phyloP scores from a whole-genome alignment of 2,113 vertebrate genomes.

The Gadus chalcogrammus region DNA sequence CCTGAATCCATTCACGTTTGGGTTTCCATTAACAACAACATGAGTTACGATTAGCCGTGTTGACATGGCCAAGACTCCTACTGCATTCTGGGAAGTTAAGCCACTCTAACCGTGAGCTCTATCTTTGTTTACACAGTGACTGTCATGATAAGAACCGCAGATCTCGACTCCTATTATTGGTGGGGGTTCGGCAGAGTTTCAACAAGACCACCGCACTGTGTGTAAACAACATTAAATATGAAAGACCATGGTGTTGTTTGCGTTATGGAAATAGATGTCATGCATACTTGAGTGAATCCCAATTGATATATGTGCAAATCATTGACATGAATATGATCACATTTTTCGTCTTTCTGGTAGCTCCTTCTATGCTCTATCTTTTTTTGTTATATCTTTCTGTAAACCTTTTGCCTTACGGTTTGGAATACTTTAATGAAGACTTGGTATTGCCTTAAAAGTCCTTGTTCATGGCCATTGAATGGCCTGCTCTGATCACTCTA shows the following conservation, averaged over 20 bases:
- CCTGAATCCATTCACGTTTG: too few relatives aligned
- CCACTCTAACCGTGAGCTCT: background rate
- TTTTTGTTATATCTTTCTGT: background rate
- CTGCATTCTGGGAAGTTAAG: too few relatives aligned
- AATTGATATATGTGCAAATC: background rate
- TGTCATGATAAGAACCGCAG: background rate
- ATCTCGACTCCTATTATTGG: background rate
- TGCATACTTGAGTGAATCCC: slow-evolving; percentile 8
- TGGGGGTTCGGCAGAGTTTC: background rate
- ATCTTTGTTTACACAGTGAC: background rate
- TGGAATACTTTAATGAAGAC: too few relatives aligned
- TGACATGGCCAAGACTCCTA: too few relatives aligned
- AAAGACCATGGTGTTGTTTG: slow-evolving; percentile 6
- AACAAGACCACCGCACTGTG: background rate
- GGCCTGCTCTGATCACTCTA: slow-evolving; percentile 10
- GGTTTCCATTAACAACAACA: background rate
- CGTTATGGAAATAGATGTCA: background rate
- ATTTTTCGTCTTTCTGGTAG: too few relatives aligned
- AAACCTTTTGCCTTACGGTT: too few relatives aligned
- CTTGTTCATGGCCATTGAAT: slow-evolving; percentile 11
- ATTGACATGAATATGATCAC: background rate
- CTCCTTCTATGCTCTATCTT: background rate
- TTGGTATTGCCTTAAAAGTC: slow-evolving; percentile 14
- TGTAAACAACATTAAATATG: slow-evolving; percentile 22
- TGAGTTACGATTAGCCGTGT: background rate